Percentiles rank a stretch among this genome's conserved stretches.
These are phyloP conservation scores for Coptotermes formosanus DNA, from an alignment of 1,140 invertebrate species.

Conservation along the genomic window DNA sequence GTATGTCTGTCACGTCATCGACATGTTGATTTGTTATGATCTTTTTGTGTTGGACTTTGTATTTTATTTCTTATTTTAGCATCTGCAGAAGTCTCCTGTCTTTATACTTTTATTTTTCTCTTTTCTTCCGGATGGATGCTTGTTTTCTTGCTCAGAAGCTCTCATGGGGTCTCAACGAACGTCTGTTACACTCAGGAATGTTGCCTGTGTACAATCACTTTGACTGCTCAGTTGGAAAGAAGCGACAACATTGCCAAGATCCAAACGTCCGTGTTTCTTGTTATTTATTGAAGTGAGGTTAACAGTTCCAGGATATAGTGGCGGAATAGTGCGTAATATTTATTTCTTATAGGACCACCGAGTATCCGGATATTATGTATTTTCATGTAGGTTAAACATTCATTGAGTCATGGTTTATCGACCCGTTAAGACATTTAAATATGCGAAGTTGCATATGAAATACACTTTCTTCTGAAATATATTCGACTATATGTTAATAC, in stretches of 20 bases:
- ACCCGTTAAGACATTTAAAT: too few species aligned
- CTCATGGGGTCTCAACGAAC: neutral
- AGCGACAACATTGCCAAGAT: too few species aligned
- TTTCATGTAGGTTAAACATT: too few species aligned
- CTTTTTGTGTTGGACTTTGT: neutral
- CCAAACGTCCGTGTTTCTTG: neutral
- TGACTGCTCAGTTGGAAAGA: neutral
- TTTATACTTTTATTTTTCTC: neutral
- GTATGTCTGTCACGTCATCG: neutral
- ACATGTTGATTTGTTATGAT: neutral
- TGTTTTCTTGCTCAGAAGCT: neutral
- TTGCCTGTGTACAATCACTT: neutral
- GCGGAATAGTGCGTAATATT: neutral
- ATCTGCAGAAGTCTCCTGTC: neutral
- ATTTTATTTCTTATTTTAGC: neutral
- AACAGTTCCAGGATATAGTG: neutral
- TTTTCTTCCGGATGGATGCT: neutral
- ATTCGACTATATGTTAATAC: too few species aligned
- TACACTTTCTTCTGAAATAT: too few species aligned
- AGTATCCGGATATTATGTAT: too few species aligned
- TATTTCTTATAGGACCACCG: too few species aligned
- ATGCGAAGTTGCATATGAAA: too few species aligned
- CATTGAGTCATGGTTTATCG: too few species aligned
- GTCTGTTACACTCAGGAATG: slow-evolving; percentile 1
- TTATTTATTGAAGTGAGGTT: neutral